These are phyloP conservation scores for Cryptomyrus ogoouensis DNA, from an alignment of 2,113 vertebrate genomes.

Conservation along the genomic window DNA sequence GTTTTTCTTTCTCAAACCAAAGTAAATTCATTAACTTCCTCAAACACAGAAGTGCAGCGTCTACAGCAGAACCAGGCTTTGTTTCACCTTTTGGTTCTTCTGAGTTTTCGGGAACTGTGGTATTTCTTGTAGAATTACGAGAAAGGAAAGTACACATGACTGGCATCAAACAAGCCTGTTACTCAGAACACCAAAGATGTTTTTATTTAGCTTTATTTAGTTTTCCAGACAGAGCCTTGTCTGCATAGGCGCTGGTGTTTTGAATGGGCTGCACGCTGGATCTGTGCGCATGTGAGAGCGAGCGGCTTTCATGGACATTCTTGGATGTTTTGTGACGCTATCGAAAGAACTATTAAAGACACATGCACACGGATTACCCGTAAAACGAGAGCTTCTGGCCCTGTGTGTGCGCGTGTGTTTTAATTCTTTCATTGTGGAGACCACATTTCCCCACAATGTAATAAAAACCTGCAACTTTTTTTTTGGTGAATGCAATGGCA, in stretches of 20 bases:
- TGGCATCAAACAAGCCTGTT: background rate
- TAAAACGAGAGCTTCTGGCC: background rate
- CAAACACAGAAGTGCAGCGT: background rate
- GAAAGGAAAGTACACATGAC: background rate
- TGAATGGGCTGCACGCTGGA: background rate
- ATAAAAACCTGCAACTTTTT: background rate
- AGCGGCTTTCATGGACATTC: no score
- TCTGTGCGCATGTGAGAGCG: background rate
- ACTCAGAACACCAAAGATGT: background rate
- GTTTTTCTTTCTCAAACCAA: background rate
- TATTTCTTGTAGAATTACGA: background rate
- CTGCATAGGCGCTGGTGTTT: background rate
- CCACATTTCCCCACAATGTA: background rate
- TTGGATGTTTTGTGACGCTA: no score
- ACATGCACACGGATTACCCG: background rate
- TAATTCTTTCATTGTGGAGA: background rate
- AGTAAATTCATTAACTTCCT: background rate
- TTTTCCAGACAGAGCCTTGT: background rate
- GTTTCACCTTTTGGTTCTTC: background rate
- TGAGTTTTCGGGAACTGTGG: background rate
- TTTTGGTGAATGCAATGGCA: background rate
- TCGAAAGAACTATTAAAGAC: background rate
- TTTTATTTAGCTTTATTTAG: background rate
- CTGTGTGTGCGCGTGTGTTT: background rate
- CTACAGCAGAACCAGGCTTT: background rate